Evolutionary conservation across 1,140 invertebrate genomes (phyloP).

Genomic region (Halictus rubicundus): DNA sequence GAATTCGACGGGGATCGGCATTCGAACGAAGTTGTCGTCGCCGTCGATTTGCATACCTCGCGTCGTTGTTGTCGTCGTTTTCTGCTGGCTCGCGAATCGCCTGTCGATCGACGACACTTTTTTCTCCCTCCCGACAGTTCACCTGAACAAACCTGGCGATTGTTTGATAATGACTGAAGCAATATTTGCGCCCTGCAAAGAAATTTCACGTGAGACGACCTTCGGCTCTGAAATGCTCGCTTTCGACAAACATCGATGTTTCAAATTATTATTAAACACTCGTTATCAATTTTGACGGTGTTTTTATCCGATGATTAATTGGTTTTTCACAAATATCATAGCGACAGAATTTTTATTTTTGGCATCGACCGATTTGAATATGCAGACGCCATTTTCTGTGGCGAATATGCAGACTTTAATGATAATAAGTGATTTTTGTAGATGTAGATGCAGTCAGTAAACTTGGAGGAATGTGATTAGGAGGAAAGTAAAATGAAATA

Average conservation of each 20-base stretch:
- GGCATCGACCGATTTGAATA: too few species aligned
- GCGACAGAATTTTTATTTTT: too few species aligned
- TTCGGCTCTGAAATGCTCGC: constrained; percentile 27
- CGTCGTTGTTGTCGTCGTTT: constrained; percentile 2
- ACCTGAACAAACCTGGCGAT: constrained; percentile 54
- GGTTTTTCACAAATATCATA: neutral
- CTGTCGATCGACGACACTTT: constrained; percentile 6
- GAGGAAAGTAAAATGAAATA: too few species aligned
- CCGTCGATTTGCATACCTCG: constrained; percentile 46
- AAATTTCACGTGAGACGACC: constrained; percentile 38
- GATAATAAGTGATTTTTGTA: too few species aligned
- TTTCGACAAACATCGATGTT: neutral
- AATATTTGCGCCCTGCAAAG: constrained; percentile 51
- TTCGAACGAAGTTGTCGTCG: constrained; percentile 21
- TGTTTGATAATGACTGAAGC: constrained; percentile 48
- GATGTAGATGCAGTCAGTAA: too few species aligned
- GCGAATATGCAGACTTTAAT: too few species aligned
- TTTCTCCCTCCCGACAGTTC: constrained; percentile 30
- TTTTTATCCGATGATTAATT: neutral
- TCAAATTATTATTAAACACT: neutral
- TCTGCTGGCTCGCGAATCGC: constrained; percentile 27
- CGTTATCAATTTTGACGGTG: neutral
- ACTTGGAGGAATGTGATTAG: too few species aligned
- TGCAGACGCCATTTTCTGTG: too few species aligned
- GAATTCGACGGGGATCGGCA: constrained; percentile 41